Percentiles rank a stretch among this genome's conserved stretches.
Conservation (phyloP, 2,797 vertebrate genomes). For the Peromyscus attwateri region DNA sequence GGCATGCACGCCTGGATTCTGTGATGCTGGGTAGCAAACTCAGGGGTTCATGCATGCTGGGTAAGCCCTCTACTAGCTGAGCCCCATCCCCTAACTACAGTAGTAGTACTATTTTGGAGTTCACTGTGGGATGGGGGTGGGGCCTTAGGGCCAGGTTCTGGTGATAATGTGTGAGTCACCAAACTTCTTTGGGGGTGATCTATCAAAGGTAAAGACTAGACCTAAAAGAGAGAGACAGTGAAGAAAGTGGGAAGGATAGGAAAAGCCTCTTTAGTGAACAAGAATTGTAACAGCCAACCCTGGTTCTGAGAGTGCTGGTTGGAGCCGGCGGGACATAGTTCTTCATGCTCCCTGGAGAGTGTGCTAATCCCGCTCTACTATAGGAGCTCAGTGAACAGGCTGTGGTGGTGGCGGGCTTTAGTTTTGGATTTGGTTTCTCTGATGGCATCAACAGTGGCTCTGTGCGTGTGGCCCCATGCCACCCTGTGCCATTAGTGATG, state of each 20-base stretch:
- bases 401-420: neutral
- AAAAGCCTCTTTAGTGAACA: neutral
- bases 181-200: neutral
- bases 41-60: neutral
- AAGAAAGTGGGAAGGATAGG: neutral
- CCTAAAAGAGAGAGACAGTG: neutral
- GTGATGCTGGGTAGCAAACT: neutral
- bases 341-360: neutral
- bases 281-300: neutral
- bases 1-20: neutral
- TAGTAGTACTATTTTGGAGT: constrained; percentile 31
- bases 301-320: neutral
- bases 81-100: neutral
- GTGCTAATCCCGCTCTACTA: neutral
- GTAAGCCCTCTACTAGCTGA: neutral
- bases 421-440: constrained; percentile 44
- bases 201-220: neutral
- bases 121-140: neutral
- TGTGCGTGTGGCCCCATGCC: neutral
- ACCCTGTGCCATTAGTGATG: neutral
- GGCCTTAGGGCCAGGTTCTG: neutral
- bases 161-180: neutral
- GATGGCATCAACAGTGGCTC: neutral
- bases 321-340: neutral
- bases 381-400: neutral